A percentile compares a stretch with the other conserved stretches of the same genome.
phyloP scores from a whole-genome alignment of 2,113 vertebrate genomes.

The Elanoides forficatus region DNA sequence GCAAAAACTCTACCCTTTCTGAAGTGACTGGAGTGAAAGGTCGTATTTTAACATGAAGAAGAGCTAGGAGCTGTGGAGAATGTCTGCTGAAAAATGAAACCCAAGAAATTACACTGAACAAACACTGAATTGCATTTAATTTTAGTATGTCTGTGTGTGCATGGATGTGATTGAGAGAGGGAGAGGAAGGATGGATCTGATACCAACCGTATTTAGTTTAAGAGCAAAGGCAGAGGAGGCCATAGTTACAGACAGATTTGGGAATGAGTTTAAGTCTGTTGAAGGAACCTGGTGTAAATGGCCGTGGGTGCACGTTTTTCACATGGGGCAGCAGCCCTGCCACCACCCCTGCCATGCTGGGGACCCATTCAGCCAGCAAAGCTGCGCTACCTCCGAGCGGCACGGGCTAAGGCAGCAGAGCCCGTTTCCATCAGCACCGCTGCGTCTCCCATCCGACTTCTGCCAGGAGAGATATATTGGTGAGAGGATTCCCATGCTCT shows the following conservation, averaged over 20 bases:
- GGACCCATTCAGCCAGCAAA: not conserved
- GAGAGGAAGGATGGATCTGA: not conserved
- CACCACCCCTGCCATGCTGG: rapidly evolving
- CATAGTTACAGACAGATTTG: not conserved
- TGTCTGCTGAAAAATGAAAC: not conserved
- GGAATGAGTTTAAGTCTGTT: not conserved
- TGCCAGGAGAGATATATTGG: not conserved
- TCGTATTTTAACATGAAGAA: not conserved
- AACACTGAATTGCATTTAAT: not conserved
- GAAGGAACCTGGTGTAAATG: not conserved
- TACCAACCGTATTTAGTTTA: not conserved
- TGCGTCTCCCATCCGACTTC: not conserved
- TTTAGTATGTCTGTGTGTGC: not conserved
- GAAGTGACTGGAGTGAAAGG: not conserved
- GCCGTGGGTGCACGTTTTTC: not conserved
- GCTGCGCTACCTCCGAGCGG: not conserved
- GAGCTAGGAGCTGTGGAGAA: not conserved
- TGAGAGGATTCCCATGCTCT: not conserved
- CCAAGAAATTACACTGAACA: not conserved
- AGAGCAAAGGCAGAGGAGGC: not conserved
- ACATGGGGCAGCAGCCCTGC: not conserved
- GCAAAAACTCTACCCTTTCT: not conserved
- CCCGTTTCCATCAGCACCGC: not conserved
- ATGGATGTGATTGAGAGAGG: not conserved
- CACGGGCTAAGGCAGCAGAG: not conserved